Base-by-base conservation (phyloP, 2,797 vertebrate species). In the Allobates femoralis region DNA sequence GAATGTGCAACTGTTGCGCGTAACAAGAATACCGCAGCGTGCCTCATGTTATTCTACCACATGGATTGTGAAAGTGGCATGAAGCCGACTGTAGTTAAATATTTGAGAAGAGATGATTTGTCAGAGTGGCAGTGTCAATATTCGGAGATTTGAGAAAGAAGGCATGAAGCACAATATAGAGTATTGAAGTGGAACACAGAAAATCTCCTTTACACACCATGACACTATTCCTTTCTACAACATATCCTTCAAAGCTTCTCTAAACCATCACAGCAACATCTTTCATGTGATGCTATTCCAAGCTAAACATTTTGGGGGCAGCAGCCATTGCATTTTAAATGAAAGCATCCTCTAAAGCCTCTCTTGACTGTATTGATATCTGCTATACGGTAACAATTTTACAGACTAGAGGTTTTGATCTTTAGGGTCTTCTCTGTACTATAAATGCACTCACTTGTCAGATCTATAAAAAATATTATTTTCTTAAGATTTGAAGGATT, bases 171-270 rank as follows among this genome's bases (percentile, higher is more conserved):
- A n/a, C 32, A 32, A 51, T 82, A 82, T 82, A 82, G 80, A 71
- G 67, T 60, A 73, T 58, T 76, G 58, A 84, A 84, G 73, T 84
- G 83, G 56, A 84, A 77, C 73, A 82, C 64, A 69, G 64, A 82
- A 82, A 69, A 82, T 82, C 80, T 82, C 32, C 50, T 71, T 82
- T 75, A 74, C 69, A 83, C n/a, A 71, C 30, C 51, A 79, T 79
- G 74, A 85, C 60, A 79, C 23, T 58, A 51, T 71, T 81, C 34
- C 56, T 53, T 77, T 80, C 77, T 80, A 85, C 51, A 73, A 71
- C 78, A 62, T 64, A 77, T 78, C 37, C 83, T 67, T 66, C 73
- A 84, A 84, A 77, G 74, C 73, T 67, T 84, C 41, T 74, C 69
- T 81, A 81, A 81, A 86, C 56, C 85, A 81, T 81, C 78, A 81